Base-by-base conservation (phyloP, 2,113 vertebrate genomes). In the Calidris pugnax region DNA sequence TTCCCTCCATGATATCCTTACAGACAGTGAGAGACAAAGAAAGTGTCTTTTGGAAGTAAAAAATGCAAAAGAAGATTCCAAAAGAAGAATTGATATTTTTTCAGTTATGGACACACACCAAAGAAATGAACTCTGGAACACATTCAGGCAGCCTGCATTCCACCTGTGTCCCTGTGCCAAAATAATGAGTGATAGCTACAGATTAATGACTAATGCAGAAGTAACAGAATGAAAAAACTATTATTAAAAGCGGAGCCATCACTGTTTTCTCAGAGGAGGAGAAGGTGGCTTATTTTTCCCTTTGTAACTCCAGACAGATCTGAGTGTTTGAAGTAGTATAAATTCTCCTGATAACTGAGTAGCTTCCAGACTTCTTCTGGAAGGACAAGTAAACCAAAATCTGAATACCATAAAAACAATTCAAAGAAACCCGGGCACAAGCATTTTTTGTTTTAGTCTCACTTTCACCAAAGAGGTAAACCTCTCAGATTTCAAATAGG, bases 321-420 rank as follows among this genome's bases (percentile, higher is more conserved):
- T 56, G 48, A 72, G 32, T 51, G 33, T 82, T 87, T 79, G 48
- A 93, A 93, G 59, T 68, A 68, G 21, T 55, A 24, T 66, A 89
- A 90, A 93, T 82, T 55, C 73, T 96, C 41, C 66, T 69, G n/a
- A 57, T 85, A 95, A 78, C n/a, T 76, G 80, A 57, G 45, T 39
- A 89, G 18, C 51, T 91, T 86, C 57, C 35, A 79, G 77, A 73
- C 17, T 69, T 76, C 51, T 95, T 83, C 75, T 78, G 57, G 80
- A 82, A 90, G 93, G 45, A 51, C 9, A 63, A 88, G 30, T 69
- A 74, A 81, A 78, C 14, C 26, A 75, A 82, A 91, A 68, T 78
- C 45, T 3, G 6, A 87, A 83, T 73, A 28, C 14, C 32, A 14
- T 84, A 41, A 75, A 91, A 95, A 43, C 12, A 82, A 71, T 48